Percentiles rank a stretch among this genome's conserved stretches.
phyloP scores from a whole-genome alignment of 2,888 invertebrate genomes.

The Geotrupes spiniger region DNA sequence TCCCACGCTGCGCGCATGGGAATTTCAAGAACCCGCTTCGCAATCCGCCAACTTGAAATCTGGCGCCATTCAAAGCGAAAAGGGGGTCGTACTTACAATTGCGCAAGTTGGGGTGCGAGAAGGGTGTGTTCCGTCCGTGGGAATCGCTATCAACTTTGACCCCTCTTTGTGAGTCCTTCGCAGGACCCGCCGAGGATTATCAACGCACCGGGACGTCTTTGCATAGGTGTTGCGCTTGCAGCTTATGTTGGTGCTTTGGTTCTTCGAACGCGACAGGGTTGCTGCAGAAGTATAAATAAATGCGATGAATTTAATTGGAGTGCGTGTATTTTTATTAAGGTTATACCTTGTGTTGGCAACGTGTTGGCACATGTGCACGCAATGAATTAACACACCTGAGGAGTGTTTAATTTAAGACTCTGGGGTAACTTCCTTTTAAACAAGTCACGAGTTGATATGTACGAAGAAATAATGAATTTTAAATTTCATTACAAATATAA shows the following conservation, averaged over 20 bases:
- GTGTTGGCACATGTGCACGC: too few relatives aligned
- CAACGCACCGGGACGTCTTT: slow-evolving; percentile 6
- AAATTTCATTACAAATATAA: too few relatives aligned
- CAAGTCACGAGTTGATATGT: too few relatives aligned
- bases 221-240: slow-evolving; percentile 1
- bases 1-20: slow-evolving; percentile 24
- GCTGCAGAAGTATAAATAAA: slow-evolving; percentile 12
- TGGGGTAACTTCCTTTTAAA: too few relatives aligned
- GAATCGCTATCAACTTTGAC: slow-evolving; percentile 12
- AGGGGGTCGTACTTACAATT: slow-evolving; percentile 15
- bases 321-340: background rate
- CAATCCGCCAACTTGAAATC: too few relatives aligned
- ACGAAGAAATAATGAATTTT: too few relatives aligned
- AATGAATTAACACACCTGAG: too few relatives aligned
- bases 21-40: slow-evolving; percentile 13
- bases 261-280: slow-evolving; percentile 2
- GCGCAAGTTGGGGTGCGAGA: slow-evolving; percentile 15
- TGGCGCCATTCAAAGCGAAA: background rate
- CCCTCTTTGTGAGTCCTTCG: background rate
- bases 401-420: too few relatives aligned
- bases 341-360: background rate
- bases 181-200: slow-evolving; percentile 2
- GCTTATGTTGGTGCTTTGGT: background rate
- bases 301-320: slow-evolving; percentile 2
- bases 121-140: slow-evolving; percentile 14